A percentile compares a stretch with the other conserved stretches of the same genome.
Evolutionary conservation across 2,888 invertebrate genomes (phyloP).

Genomic region (Epirrhoe tristata): DNA sequence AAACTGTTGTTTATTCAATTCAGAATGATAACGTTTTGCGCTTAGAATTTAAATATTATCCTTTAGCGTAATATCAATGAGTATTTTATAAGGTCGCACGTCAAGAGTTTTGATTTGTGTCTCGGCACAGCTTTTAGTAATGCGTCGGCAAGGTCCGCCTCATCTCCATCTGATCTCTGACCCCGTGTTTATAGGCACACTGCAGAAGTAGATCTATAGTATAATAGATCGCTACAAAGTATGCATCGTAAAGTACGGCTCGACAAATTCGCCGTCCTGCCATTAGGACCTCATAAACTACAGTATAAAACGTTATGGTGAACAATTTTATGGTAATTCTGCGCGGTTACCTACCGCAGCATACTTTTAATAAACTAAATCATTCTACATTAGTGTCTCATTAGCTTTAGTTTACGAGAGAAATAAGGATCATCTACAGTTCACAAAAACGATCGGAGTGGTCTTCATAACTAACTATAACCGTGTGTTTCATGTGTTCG

Average conservation of each 20-base stretch:
- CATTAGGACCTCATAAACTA: constrained; percentile 53
- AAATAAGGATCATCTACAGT: neutral
- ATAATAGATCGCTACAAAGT: constrained; percentile 39
- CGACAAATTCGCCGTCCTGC: constrained; percentile 45
- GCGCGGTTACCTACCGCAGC: constrained; percentile 45
- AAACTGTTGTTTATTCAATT: too few species aligned
- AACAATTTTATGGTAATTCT: constrained; percentile 46
- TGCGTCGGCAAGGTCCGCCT: constrained; percentile 28
- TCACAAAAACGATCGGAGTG: neutral
- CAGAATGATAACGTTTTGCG: too few species aligned
- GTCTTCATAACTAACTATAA: neutral
- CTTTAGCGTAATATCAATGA: neutral
- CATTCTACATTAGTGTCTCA: constrained; percentile 33
- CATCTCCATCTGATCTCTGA: constrained; percentile 31
- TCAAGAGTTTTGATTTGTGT: constrained; percentile 8
- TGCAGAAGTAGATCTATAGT: constrained; percentile 30
- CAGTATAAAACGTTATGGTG: constrained; percentile 51
- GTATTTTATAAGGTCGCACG: neutral
- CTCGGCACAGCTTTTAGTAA: constrained; percentile 14
- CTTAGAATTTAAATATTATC: neutral
- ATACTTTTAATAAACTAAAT: constrained; percentile 35
- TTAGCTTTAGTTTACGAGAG: constrained; percentile 31
- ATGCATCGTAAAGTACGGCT: constrained; percentile 44
- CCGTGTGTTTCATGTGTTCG: neutral
- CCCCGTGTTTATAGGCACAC: constrained; percentile 29